Evolutionary conservation across 2,888 invertebrate species (phyloP), one percentile per base, ranked within the genome.

Genomic region (Cosmia trapezina): DNA sequence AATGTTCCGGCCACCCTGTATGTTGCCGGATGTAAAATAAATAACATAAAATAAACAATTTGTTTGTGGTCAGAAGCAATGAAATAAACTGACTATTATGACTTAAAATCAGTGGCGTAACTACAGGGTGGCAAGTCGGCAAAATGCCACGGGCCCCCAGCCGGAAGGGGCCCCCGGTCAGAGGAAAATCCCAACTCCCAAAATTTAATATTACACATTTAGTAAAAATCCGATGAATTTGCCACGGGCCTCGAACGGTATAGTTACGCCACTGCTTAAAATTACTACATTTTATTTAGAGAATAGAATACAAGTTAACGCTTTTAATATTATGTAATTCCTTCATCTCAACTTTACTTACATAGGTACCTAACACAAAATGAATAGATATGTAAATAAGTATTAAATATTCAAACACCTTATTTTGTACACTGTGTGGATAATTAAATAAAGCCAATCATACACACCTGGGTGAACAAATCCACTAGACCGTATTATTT

Each of bases 381-480:
- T 22, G 0, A 64, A 28, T 56, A 57, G 28, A 3, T 28, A n/a
- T 22, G 28, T 81, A 53, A 64, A 61, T 78, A 80, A 37, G 6
- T 9, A 49, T 33, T 11, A 28, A 61, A 51, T 37, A 61, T 47
- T 41, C 7, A 14, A 6, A 51, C 59, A 53, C 22, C 19, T 51
- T 12, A 28, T 14, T 73, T 8, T 7, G 7, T 17, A 73, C n/a
- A 63, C 60, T 11, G 6, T 43, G 49, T n/a, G 28, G 9, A 37
- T 53, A 53, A 53, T 49, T 4, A 67, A 72, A 68, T 59, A 53
- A 72, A 60, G 5, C 9, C 19, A 53, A 70, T 65, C 19, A 63
- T 83, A 83, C 86, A 74, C 60, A 86, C 83, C 86, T 86, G 71
- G 51, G 1, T 12, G 14, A 59, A 60, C 0, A 71, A 69, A 80